phyloP scores from a whole-genome alignment of 1,140 invertebrate genomes.

The Gonatopus flavifemur region DNA sequence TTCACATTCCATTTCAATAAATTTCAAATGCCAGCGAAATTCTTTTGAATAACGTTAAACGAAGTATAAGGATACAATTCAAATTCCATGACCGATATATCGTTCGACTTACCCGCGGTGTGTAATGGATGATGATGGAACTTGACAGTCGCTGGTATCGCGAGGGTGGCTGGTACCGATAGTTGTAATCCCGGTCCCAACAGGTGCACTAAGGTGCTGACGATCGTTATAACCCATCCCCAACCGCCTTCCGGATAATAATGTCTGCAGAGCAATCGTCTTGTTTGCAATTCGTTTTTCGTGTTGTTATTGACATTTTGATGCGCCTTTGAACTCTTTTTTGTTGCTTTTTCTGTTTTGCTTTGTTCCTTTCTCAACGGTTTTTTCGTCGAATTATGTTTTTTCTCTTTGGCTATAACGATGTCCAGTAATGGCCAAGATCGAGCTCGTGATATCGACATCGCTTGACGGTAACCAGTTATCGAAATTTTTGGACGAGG shows the following conservation, averaged over 20 bases:
- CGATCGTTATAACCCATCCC: constrained; percentile 75
- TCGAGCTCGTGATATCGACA: constrained; percentile 41
- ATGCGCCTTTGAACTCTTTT: neutral
- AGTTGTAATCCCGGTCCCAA: constrained; percentile 69
- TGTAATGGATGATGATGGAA: constrained; percentile 39
- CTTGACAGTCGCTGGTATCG: constrained; percentile 36
- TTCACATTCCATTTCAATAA: no score
- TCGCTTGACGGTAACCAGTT: constrained; percentile 13
- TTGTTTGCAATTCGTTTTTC: constrained; percentile 29
- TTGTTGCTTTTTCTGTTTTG: neutral
- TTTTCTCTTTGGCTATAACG: neutral
- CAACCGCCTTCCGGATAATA: constrained; percentile 81
- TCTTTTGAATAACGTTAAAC: no score
- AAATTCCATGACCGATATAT: no score
- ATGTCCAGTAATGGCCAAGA: constrained; percentile 39
- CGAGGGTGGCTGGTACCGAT: constrained; percentile 53
- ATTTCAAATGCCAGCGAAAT: no score
- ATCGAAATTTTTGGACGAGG: neutral
- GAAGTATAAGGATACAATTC: no score
- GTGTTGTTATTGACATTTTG: neutral
- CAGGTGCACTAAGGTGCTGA: constrained; percentile 67
- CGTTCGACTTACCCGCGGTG: constrained; percentile 38
- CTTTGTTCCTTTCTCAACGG: neutral
- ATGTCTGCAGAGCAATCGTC: constrained; percentile 58
- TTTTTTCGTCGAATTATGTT: neutral